Evolutionary conservation across 1,140 invertebrate genomes (phyloP), one percentile per base, ranked within the genome.

Genomic region (Cyrtorhinus lividipennis): DNA sequence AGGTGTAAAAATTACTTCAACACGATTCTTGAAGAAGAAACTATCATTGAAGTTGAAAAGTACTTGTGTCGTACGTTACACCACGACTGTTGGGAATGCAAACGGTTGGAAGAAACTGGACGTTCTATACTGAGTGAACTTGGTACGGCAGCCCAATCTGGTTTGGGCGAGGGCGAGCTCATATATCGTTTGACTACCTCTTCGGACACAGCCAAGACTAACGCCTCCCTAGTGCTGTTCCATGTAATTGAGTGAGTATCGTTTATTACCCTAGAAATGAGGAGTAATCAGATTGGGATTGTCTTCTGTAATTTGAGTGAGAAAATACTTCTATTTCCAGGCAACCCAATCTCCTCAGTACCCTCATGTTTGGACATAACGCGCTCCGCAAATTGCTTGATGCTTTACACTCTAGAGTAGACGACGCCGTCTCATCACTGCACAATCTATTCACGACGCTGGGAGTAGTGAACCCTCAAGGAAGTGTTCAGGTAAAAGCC

Each of bases 1-100:
- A 67, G 66, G 56, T 66, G 65, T 24, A 67, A 66, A 25, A 30
- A 66, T 58, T 66, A 68, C 26, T 68, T 62, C 61, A 59, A 62
- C 25, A 48, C 38, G 15, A 23, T 68, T 18, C 25, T 68, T 26
- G 67, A 68, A 45, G 62, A 65, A n/a, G 56, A 66, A 57, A 64
- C 56, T 48, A 62, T 66, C n/a, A 18, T 68, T 12, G 22, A 24
- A 2, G 60, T 68, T 22, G 61, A 66, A 12, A 56, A 61, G 26
- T 27, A 48, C 13, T 56, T 66, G 48, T 66, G 65, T 60, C 59
- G 65, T 3, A 38, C 58, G 2, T 24, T 18, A 12, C 67, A 68
- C 59, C 18, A 25, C 23, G 53, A 64, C 25, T 68, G 67, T 60
- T 46, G 18, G 23, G 30, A 65, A 22, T 68, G 67, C 56, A 57